phyloP scores from a whole-genome alignment of 2,888 invertebrate genomes.

The Junonia oenone region DNA sequence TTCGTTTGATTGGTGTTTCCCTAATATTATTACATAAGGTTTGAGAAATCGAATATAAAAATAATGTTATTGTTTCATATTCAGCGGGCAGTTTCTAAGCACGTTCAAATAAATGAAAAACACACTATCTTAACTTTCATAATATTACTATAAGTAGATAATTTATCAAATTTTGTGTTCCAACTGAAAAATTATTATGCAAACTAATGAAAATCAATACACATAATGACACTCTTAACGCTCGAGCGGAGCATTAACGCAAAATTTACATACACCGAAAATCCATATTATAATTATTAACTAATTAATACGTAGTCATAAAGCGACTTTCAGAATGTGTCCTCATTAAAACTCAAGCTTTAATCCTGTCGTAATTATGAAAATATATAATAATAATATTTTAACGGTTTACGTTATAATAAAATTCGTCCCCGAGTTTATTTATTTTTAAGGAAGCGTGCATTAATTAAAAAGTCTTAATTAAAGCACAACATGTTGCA shows the following conservation, averaged over 20 bases:
- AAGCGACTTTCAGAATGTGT: constrained; percentile 4
- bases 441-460: not conserved
- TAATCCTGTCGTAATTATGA: not conserved
- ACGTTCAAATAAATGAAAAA: too few relatives aligned
- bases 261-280: constrained; percentile 11
- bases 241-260: not conserved
- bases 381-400: constrained; percentile 3
- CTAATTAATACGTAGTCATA: constrained; percentile 12
- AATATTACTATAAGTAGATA: too few relatives aligned
- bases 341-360: constrained; percentile 13
- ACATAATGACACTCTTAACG: not conserved
- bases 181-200: not conserved
- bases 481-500: not conserved
- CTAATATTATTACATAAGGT: too few relatives aligned
- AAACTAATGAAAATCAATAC: not conserved
- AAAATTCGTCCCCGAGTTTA: not conserved
- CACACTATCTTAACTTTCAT: too few relatives aligned
- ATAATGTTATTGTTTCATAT: too few relatives aligned
- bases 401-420: not conserved
- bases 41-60: too few relatives aligned
- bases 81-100: too few relatives aligned
- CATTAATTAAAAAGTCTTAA: not conserved
- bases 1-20: too few relatives aligned
- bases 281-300: constrained; percentile 9
- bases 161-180: too few relatives aligned